Evolutionary conservation across 2,797 vertebrate species (phyloP).

Genomic region (Schizopygopsis malacanthus): DNA sequence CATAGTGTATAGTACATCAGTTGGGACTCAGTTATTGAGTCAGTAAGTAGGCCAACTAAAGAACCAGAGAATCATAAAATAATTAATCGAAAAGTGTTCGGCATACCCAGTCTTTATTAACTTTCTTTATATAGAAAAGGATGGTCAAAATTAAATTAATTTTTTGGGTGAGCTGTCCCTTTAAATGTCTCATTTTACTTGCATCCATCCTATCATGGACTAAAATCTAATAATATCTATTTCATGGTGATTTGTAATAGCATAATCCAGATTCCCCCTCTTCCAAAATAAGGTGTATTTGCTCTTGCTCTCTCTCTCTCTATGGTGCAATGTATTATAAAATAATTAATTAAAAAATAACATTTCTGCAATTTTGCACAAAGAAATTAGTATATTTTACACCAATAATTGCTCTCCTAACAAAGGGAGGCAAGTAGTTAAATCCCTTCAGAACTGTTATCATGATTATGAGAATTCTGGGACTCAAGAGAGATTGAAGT

Average conservation of each 20-base stretch:
- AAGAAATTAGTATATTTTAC: constrained; percentile 28
- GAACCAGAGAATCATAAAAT: not conserved
- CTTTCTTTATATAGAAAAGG: not conserved
- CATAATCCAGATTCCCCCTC: not conserved
- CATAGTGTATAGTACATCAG: no score
- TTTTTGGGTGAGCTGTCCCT: not conserved
- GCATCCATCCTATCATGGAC: not conserved
- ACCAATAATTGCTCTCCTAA: not conserved
- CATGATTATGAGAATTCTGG: constrained; percentile 51
- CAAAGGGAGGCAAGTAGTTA: constrained; percentile 22
- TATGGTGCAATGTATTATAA: not conserved
- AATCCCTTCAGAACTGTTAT: constrained; percentile 23
- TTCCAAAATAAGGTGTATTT: not conserved
- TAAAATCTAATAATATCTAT: not conserved
- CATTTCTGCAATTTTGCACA: constrained; percentile 23
- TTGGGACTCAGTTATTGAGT: not conserved
- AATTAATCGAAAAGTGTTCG: not conserved
- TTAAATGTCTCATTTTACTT: not conserved
- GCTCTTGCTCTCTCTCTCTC: not conserved
- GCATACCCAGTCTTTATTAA: not conserved
- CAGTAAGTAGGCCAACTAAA: not conserved
- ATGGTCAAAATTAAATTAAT: not conserved
- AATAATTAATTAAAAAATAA: not conserved
- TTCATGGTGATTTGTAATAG: constrained; percentile 15
- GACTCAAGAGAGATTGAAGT: constrained; percentile 31